Percentiles rank a stretch among this genome's conserved stretches.
Evolutionary conservation across 2,113 vertebrate genomes (phyloP).

Genomic region (Tapirus terrestris): DNA sequence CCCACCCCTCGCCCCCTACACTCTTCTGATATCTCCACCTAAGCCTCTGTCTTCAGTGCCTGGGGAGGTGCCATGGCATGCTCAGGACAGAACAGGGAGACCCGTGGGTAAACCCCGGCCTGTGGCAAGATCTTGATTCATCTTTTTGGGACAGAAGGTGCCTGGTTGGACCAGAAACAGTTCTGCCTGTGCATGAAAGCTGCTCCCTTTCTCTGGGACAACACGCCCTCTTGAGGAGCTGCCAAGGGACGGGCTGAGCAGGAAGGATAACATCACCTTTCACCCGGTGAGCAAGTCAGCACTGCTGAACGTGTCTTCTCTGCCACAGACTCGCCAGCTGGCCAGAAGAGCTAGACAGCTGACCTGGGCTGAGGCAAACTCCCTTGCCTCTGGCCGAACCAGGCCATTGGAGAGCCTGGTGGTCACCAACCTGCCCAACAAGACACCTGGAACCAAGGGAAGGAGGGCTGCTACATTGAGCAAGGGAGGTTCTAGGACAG

Average conservation of each 20-base stretch:
- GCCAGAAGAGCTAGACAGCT: not conserved
- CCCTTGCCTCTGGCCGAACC: not conserved
- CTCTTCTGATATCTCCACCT: not conserved
- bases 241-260: conserved; percentile 13
- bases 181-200: conserved; percentile 4
- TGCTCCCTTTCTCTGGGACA: conserved; percentile 34
- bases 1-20: not conserved
- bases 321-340: conserved; percentile 5
- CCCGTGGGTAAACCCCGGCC: not conserved
- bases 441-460: not conserved
- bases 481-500: not conserved
- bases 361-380: not conserved
- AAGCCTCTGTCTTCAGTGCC: not conserved
- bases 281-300: conserved; percentile 36
- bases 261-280: conserved; percentile 57
- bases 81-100: not conserved
- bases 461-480: not conserved
- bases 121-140: not conserved
- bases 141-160: conserved; percentile 44
- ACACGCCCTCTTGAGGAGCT: conserved; percentile 16
- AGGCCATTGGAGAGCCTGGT: not conserved
- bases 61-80: not conserved
- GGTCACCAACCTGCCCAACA: not conserved
- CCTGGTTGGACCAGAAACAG: conserved; percentile 31
- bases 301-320: conserved; percentile 8